Evolutionary conservation across 35 echinoderm and acorn worm species (phyloP).

Genomic region (Patiria miniata): DNA sequence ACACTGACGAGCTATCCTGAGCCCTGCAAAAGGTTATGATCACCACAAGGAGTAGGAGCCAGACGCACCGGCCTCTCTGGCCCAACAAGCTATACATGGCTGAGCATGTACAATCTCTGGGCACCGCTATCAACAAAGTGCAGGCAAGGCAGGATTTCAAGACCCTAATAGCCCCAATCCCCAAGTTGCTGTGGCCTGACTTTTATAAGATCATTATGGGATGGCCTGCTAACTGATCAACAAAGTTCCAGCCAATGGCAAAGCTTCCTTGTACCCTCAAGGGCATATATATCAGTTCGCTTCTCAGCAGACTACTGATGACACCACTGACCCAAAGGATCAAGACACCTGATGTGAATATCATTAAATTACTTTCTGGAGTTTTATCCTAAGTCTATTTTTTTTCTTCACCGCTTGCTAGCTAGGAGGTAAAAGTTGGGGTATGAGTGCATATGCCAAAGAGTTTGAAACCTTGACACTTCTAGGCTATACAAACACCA

Average conservation of each 20-base stretch:
- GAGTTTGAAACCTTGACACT: no score
- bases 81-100: conserved; percentile 16
- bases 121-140: background rate
- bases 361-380: conserved; percentile 7
- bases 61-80: background rate
- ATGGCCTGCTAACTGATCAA: background rate
- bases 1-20: background rate
- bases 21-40: background rate
- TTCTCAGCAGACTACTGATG: no score
- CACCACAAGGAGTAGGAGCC: background rate
- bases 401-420: no score
- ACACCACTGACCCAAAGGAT: conserved; percentile 1
- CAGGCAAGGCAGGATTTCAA: background rate
- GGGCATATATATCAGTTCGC: background rate
- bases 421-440: no score
- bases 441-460: no score
- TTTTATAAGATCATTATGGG: conserved; percentile 18
- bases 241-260: conserved; percentile 4
- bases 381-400: no score
- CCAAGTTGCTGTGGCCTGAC: background rate
- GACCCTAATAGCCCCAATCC: background rate
- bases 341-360: background rate
- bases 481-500: no score
- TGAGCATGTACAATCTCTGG: conserved; percentile 11
- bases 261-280: background rate